Base-by-base conservation (phyloP, 2,113 vertebrate species). In the Ptilorrhoa leucosticta region DNA sequence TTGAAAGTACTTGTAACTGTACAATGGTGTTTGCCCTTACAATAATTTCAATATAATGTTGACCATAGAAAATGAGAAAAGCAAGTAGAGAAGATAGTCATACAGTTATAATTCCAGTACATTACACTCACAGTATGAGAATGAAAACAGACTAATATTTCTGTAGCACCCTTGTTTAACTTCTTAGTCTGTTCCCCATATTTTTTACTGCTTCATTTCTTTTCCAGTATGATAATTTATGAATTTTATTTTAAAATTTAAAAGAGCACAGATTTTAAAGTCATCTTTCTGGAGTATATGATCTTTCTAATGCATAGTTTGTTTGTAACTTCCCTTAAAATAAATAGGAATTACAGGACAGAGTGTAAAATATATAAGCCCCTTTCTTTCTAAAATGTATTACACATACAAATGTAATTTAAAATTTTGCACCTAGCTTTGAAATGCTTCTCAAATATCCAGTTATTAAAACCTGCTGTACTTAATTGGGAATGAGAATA, bases 51-150 rank as follows among this genome's bases (percentile, higher is more conserved):
- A 56, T 90, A 95, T 92, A 91, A 96, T 96, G 89, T 96, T 97
- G 94, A 97, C 94, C 60, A 85, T 94, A 81, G 96, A 88, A 97
- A 97, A 97, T 97, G 91, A 97, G 96, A 96, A 97, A 97, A 95
- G 87, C 75, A 97, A 95, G 89, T 92, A 87, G 89, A 88, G 81
- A 65, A 85, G 79, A 93, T 50, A 96, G 87, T 71, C 86, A 92
- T 90, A 84, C 56, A 95, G 72, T 84, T 84, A 89, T 83, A 91
- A 96, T 96, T 90, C 76, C 71, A 70, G 90, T 70, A 81, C 58
- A 79, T 84, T 90, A 48, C 24, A 90, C 40, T 79, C 56, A 86
- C 42, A 89, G 56, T 68, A 57, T 45, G 79, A 94, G 86, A 97
- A 71, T 76, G 79, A 96, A 96, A 70, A 57, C 69, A 80, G 30